A percentile compares a stretch with the other conserved stretches of the same genome.
These are phyloP conservation scores for Sylvicola cinctus DNA, from an alignment of 2,888 invertebrate genomes.

Conservation along the genomic window DNA sequence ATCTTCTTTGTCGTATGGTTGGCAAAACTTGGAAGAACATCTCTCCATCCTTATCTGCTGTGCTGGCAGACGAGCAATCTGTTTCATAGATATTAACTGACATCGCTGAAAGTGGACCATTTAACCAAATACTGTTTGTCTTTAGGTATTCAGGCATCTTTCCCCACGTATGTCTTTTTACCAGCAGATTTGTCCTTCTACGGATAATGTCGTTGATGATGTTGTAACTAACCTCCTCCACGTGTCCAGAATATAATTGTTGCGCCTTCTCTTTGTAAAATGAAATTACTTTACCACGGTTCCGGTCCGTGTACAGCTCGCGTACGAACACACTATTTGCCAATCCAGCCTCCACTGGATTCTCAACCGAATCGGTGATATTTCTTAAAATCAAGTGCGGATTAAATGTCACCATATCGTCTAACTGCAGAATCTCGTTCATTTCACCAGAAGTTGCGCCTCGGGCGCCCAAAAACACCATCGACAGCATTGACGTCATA, in stretches of 20 bases:
- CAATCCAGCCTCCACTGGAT: conserved; percentile 45
- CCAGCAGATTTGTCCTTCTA: conserved; percentile 55
- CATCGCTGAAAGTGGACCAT: conserved; percentile 59
- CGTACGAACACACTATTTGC: conserved; percentile 62
- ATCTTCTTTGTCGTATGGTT: conserved; percentile 52
- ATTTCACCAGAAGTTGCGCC: conserved; percentile 78
- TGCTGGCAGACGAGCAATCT: conserved; percentile 53
- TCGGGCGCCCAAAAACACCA: conserved; percentile 74
- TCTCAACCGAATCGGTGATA: conserved; percentile 59
- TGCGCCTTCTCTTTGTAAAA: conserved; percentile 77
- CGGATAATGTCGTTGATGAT: conserved; percentile 66
- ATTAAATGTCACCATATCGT: conserved; percentile 78
- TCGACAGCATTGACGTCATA: conserved; percentile 65
- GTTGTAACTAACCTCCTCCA: conserved; percentile 67
- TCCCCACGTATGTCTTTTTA: conserved; percentile 59
- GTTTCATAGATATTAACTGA: conserved; percentile 70
- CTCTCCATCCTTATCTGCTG: conserved; percentile 62
- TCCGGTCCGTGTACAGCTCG: conserved; percentile 63
- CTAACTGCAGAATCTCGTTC: conserved; percentile 66
- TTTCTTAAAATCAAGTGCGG: conserved; percentile 74
- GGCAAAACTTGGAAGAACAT: conserved; percentile 71
- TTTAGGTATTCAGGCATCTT: conserved; percentile 56
- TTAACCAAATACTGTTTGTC: conserved; percentile 45
- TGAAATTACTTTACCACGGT: conserved; percentile 57
- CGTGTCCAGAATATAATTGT: conserved; percentile 71